Evolutionary conservation across 2,888 invertebrate species (phyloP).

Genomic region (Calameuta idolon): DNA sequence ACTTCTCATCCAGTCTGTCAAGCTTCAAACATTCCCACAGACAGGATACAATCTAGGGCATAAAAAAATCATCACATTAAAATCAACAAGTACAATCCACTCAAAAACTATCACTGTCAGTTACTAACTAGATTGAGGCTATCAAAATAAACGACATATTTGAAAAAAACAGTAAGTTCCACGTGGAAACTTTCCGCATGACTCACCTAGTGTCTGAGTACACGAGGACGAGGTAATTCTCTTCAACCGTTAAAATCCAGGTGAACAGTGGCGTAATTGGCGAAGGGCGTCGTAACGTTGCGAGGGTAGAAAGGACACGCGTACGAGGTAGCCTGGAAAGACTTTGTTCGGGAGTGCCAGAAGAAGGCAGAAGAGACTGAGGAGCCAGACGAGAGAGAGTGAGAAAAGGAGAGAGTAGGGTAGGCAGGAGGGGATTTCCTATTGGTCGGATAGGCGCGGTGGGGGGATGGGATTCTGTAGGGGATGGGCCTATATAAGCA

Average conservation of each 20-base stretch:
- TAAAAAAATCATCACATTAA: neutral
- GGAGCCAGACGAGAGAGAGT: constrained; percentile 12
- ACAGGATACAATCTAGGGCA: neutral
- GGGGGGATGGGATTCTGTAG: neutral
- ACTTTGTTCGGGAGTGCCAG: constrained; percentile 31
- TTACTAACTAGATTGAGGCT: neutral
- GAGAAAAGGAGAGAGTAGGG: constrained; percentile 11
- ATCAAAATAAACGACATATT: neutral
- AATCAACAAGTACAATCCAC: neutral
- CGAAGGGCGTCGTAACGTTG: neutral
- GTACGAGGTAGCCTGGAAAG: constrained; percentile 14
- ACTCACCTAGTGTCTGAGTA: neutral
- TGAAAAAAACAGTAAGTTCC: neutral
- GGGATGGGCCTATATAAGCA: neutral
- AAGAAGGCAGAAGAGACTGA: constrained; percentile 11
- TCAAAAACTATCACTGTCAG: neutral
- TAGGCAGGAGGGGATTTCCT: constrained; percentile 3
- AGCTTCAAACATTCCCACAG: neutral
- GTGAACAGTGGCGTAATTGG: neutral
- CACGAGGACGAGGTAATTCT: neutral
- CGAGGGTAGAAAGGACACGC: neutral
- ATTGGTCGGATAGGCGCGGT: constrained; percentile 12
- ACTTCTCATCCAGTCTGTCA: neutral
- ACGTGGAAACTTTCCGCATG: neutral
- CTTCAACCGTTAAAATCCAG: neutral